These are phyloP conservation scores for Holcopasites calliopsidis DNA, from an alignment of 1,140 invertebrate genomes.

Conservation along the genomic window DNA sequence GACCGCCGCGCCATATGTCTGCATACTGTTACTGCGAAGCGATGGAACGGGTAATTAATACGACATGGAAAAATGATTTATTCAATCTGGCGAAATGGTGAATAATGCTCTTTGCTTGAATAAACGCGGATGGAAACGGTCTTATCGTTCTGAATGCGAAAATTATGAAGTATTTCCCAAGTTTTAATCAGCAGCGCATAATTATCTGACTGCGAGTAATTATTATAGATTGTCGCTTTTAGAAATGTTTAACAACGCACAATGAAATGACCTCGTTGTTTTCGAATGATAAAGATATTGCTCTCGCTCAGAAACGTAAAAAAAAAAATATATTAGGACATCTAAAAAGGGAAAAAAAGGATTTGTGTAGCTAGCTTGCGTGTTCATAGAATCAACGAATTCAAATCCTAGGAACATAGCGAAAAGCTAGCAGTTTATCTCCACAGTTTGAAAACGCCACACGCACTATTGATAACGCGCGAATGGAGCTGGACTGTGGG, in stretches of 20 bases:
- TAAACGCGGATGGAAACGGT: background rate
- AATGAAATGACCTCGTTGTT: too few relatives aligned
- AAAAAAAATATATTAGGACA: too few relatives aligned
- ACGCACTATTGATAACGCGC: constrained; percentile 61
- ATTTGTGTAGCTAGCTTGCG: constrained; percentile 73
- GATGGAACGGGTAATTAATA: constrained; percentile 4
- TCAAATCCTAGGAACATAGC: constrained; percentile 71
- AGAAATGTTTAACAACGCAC: too few relatives aligned
- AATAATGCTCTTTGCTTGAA: background rate
- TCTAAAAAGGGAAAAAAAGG: constrained; percentile 39
- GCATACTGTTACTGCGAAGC: constrained; percentile 25
- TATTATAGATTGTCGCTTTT: too few relatives aligned
- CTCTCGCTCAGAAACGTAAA: too few relatives aligned
- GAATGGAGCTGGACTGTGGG: constrained; percentile 69
- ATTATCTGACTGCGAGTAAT: too few relatives aligned
- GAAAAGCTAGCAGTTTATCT: constrained; percentile 67
- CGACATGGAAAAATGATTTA: background rate
- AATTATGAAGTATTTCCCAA: background rate
- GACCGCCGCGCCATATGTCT: background rate
- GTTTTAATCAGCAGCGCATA: background rate
- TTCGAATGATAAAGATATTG: too few relatives aligned
- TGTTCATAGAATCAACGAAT: constrained; percentile 61
- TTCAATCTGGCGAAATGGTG: background rate
- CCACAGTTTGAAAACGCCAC: constrained; percentile 73
- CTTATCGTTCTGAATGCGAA: background rate